Evolutionary conservation across 2,888 invertebrate genomes (phyloP).

Genomic region (Rosalia funebris): DNA sequence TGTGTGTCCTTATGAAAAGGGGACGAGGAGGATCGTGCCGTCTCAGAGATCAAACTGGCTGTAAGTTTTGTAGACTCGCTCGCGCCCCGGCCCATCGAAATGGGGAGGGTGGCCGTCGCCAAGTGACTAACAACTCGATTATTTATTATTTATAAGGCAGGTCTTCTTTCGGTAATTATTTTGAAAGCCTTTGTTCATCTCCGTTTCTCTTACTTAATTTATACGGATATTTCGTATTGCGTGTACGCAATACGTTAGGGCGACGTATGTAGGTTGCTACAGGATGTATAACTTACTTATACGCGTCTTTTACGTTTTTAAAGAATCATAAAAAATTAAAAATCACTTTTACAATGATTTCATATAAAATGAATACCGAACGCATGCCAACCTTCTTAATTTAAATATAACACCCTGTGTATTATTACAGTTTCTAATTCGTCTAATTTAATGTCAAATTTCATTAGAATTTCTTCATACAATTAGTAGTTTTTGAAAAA

Average conservation of each 20-base stretch:
- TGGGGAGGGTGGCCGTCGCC: constrained; percentile 47
- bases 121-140: constrained; percentile 57
- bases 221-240: constrained; percentile 45
- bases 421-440: too few relatives aligned
- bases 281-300: constrained; percentile 13
- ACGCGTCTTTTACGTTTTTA: too few relatives aligned
- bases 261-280: constrained; percentile 23
- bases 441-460: too few relatives aligned
- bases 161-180: constrained; percentile 58
- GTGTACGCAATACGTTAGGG: constrained; percentile 29
- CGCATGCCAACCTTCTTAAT: too few relatives aligned
- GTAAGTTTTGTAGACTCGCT: constrained; percentile 25
- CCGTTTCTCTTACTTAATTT: constrained; percentile 54
- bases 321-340: too few relatives aligned
- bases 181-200: constrained; percentile 57
- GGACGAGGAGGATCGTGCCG: constrained; percentile 32
- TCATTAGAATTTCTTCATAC: too few relatives aligned
- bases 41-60: constrained; percentile 29
- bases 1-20: constrained; percentile 41
- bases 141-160: constrained; percentile 56
- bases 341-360: too few relatives aligned
- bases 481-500: too few relatives aligned
- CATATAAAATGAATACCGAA: too few relatives aligned
- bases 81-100: constrained; percentile 37
- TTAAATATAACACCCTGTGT: too few relatives aligned